Base-by-base conservation (phyloP, 2,797 vertebrate species). In the Sternarchorhynchus goeldii region DNA sequence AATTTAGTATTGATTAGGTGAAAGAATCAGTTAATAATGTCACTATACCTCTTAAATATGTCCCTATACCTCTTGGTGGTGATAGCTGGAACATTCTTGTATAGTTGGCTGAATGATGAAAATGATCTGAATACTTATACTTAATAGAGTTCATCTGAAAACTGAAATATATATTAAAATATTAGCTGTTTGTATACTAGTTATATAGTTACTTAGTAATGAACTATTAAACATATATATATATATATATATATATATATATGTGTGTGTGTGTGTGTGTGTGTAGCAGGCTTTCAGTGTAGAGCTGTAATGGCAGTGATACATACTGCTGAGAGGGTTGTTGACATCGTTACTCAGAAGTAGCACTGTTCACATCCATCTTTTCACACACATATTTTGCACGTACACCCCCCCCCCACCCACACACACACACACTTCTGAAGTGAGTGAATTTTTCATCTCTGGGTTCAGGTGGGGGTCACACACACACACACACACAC, bases 311-410 rank as follows among this genome's bases (percentile, higher is more conserved):
- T 89, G 89, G 91, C 88, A 90, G 91, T 93, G 91, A 91, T 89
- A 88, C 88, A 82, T 41, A 88, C 88, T 85, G 90, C 87, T 79
- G 81, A 88, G 91, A 93, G 88, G 86, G 84, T 86, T 90, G 90
- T 91, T 93, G 93, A 93, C 91, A 92, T 93, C 91, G 91, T 94
- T 92, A 93, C 91, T 94, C 93, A 93, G 88, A 89, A 86, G 87
- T 85, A 88, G 83, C 86, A 87, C 92, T 86, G 86, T 87, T 84
- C 75, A 60, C 92, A 87, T 87, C 84, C 85, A 91, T 84, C 88
- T 89, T 91, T 87, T 32, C 21, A 53, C 58, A 20, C 63, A n/a
- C 65, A 16, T 25, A 3, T 45, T 41, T 45, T 16, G 2, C 18
- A 6, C 70, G 39, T 25, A 25, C 25, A 25, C 25, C 25, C 0